Evolutionary conservation across 92 coral and sea anemone species (phyloP).

Genomic region (Meandrina meandrites): DNA sequence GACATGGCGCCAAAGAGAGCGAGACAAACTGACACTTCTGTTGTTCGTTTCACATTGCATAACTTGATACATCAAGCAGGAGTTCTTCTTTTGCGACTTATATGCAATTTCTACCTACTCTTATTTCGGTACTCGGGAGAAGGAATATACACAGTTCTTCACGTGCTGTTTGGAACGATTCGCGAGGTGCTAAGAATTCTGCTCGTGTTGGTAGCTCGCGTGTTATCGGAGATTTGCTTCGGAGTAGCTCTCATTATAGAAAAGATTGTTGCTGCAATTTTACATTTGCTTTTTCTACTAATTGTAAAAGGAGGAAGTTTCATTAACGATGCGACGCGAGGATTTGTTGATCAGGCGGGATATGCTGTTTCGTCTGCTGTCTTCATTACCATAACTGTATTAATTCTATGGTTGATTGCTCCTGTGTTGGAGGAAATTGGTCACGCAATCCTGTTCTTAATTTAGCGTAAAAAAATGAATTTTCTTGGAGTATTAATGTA

Average conservation of each 20-base stretch:
- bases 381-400: conserved; percentile 19
- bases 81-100: neutral
- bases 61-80: neutral
- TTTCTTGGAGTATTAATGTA: neutral
- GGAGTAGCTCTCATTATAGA: conserved; percentile 15
- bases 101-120: conserved; percentile 15
- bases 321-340: conserved; percentile 3
- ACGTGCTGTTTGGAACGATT: conserved; percentile 12
- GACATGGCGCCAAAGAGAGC: conserved; percentile 35
- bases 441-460: conserved; percentile 15
- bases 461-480: neutral
- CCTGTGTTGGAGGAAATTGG: neutral
- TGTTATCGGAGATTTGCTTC: conserved; percentile 29
- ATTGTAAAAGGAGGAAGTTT: conserved; percentile 5
- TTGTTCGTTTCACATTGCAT: neutral
- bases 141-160: conserved; percentile 16
- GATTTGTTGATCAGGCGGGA: conserved; percentile 26
- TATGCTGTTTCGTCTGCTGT: conserved; percentile 7
- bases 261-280: conserved; percentile 9
- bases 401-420: neutral
- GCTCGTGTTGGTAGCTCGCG: conserved; percentile 27
- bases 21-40: neutral
- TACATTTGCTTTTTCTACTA: conserved; percentile 20
- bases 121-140: conserved; percentile 10
- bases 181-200: conserved; percentile 18